These are phyloP conservation scores for Pseudonaja textilis DNA, from an alignment of 2,113 vertebrate species.

Conservation along the genomic window DNA sequence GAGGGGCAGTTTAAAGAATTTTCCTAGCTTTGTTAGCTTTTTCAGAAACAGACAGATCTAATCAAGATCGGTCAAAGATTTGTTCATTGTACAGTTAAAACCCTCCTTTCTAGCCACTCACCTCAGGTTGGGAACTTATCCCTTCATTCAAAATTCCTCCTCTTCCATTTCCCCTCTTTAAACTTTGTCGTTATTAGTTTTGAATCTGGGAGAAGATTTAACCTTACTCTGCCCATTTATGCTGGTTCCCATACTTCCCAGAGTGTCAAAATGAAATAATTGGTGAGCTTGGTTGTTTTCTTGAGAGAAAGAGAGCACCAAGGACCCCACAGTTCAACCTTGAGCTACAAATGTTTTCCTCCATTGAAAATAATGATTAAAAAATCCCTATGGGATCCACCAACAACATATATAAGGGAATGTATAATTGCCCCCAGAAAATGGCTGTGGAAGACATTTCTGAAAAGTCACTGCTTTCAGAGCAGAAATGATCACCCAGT, in stretches of 20 bases:
- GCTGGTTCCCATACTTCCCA: neutral
- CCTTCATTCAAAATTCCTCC: neutral
- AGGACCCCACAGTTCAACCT: neutral
- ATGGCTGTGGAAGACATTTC: neutral
- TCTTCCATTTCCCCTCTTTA: neutral
- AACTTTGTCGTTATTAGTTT: neutral
- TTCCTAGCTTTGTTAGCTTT: neutral
- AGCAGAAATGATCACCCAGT: neutral
- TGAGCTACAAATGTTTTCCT: neutral
- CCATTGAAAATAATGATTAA: neutral
- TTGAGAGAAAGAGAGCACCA: neutral
- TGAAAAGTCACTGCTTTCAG: neutral
- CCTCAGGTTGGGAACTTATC: neutral
- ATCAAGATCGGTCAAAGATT: neutral
- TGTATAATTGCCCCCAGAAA: neutral
- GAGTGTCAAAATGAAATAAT: neutral
- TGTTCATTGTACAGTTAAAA: neutral
- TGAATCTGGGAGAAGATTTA: neutral
- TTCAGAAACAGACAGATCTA: neutral
- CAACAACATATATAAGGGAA: neutral
- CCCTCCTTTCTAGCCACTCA: neutral
- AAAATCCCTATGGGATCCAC: neutral
- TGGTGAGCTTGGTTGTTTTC: neutral
- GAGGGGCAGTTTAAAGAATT: neutral
- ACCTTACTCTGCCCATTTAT: neutral